phyloP scores from a whole-genome alignment of 2,888 invertebrate genomes.

The Brachynemurus nebulosus region DNA sequence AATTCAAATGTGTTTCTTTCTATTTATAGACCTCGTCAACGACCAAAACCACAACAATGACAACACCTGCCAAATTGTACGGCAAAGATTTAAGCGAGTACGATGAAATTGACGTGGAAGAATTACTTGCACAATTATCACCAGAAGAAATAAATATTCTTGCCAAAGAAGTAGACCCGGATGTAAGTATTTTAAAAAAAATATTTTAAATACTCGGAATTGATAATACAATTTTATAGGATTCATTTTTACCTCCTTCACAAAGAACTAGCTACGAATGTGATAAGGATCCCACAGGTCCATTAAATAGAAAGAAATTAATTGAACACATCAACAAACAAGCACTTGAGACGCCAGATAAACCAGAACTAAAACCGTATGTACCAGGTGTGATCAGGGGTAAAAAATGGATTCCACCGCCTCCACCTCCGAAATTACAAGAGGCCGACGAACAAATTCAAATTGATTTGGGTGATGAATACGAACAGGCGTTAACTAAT shows the following conservation, averaged over 20 bases:
- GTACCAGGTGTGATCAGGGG: conserved; percentile 84
- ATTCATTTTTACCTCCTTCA: conserved; percentile 89
- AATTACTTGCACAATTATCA: conserved; percentile 80
- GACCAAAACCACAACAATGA: conserved; percentile 80
- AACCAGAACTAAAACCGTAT: conserved; percentile 90
- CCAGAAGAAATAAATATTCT: conserved; percentile 93
- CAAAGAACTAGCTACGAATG: conserved; percentile 95
- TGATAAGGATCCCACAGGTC: conserved; percentile 89
- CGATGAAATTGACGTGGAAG: conserved; percentile 93
- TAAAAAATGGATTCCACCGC: conserved; percentile 83
- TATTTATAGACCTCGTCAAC: conserved; percentile 71
- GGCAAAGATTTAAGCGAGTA: conserved; percentile 82
- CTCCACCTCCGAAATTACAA: conserved; percentile 52
- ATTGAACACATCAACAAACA: conserved; percentile 96
- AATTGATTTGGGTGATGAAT: conserved; percentile 87
- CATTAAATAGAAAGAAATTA: conserved; percentile 85
- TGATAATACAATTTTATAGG: conserved; percentile 43
- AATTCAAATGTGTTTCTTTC: neutral
- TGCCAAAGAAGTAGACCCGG: conserved; percentile 98
- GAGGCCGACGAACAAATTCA: conserved; percentile 85
- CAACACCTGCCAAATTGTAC: conserved; percentile 78
- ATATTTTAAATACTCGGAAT: too few relatives aligned
- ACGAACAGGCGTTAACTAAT: conserved; percentile 73
- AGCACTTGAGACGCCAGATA: conserved; percentile 94
- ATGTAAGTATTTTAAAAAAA: conserved; percentile 89